Evolutionary conservation across 2,888 invertebrate genomes (phyloP).

Genomic region (Napeogenes inachia): DNA sequence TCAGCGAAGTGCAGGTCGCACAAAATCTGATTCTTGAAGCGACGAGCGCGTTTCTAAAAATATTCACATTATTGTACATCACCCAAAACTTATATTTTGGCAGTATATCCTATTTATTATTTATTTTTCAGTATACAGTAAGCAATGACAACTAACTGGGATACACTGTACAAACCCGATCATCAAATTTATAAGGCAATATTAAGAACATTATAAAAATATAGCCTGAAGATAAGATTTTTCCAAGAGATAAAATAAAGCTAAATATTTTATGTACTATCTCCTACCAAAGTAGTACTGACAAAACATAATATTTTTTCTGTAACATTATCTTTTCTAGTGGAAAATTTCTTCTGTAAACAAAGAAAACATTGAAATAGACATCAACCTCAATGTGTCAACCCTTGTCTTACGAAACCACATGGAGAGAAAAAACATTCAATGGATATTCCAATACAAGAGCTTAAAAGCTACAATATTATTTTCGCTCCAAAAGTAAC

Average conservation of each 20-base stretch:
- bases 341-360: constrained; percentile 15
- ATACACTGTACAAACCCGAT: too few relatives aligned
- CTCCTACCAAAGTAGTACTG: neutral
- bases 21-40: constrained; percentile 92
- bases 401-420: constrained; percentile 28
- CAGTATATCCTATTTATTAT: too few relatives aligned
- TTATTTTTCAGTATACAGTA: too few relatives aligned
- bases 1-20: constrained; percentile 98
- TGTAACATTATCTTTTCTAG: constrained; percentile 14
- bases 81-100: too few relatives aligned
- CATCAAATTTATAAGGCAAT: too few relatives aligned
- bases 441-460: constrained; percentile 24
- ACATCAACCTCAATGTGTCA: constrained; percentile 30
- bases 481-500: too few relatives aligned
- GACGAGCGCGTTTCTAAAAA: constrained; percentile 78
- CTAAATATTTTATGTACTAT: neutral
- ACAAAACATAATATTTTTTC: constrained; percentile 9
- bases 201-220: too few relatives aligned
- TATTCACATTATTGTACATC: too few relatives aligned
- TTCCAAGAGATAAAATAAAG: neutral
- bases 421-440: constrained; percentile 21
- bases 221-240: too few relatives aligned
- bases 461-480: constrained; percentile 1
- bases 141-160: too few relatives aligned
- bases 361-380: constrained; percentile 26